Evolutionary conservation across 2,113 vertebrate genomes (phyloP), one percentile per base, ranked within the genome.

Genomic region (Hipposideros armiger): DNA sequence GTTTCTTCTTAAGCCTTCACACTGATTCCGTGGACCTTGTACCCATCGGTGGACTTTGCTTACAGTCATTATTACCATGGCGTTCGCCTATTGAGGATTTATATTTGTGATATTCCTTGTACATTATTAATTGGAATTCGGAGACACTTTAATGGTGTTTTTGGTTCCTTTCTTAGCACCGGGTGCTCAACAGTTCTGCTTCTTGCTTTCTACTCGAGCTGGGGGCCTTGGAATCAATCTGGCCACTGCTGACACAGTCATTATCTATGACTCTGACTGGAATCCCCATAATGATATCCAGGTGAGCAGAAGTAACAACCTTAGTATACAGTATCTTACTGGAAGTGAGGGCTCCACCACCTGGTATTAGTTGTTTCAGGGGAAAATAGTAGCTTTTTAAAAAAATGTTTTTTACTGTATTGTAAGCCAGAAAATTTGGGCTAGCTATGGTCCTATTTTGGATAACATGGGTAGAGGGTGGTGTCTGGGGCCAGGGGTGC

Each of bases 271-370:
- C 96, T 99, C 99, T 17, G 99, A 99, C 98, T 99, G 99, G 99
- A 99, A 99, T 96, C 99, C 99, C 4, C 99, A 99, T 98, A 99
- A 99, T 84, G 99, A 99, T 97, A 99, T 99, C 91, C 99, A 99
- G 99, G 99, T 99, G 98, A 98, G 97, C 50, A 95, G 82, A 78
- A 62, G 50, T 45, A 36, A 22, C 36, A 32, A 30, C 45, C 24
- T 47, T 42, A 32, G 45, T 30, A 56, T 56, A 14, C 8, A 9
- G 87, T 89, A 64, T 78, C 42, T 72, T 47, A 30, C 0, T 72
- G 19, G 64, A 50, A 83, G 60, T 45, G 20, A 90, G 36, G 26
- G 14, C 11, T 50, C 69, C n/a, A 66, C 58, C 54, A 17, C 72
- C 45, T 97, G 50, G 73, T 81, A 74, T 87, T 62, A 50, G 77